These are phyloP conservation scores for Hedychridium roseum DNA, from an alignment of 2,888 invertebrate species.

Conservation along the genomic window DNA sequence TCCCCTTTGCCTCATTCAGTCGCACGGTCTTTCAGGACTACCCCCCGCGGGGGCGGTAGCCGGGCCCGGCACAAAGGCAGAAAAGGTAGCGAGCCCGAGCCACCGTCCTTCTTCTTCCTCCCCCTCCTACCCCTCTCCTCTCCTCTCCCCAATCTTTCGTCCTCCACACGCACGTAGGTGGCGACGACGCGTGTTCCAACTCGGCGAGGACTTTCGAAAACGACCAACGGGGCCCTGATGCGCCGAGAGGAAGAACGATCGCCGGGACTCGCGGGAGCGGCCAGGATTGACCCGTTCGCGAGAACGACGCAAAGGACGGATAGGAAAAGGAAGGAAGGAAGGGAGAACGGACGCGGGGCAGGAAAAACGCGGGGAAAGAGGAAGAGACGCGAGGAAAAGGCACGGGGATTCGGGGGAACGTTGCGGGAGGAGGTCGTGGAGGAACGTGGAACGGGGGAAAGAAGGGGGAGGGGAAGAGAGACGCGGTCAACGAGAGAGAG, in stretches of 20 bases:
- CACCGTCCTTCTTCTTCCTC: slow-evolving; percentile 20
- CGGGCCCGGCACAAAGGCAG: slow-evolving; percentile 36
- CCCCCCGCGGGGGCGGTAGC: slow-evolving; percentile 58
- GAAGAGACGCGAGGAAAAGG: slow-evolving; percentile 10
- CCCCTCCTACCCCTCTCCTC: background rate
- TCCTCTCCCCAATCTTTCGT: background rate
- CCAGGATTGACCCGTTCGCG: slow-evolving; percentile 32
- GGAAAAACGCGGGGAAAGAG: slow-evolving; percentile 3
- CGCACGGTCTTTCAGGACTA: slow-evolving; percentile 12
- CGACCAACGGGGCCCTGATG: background rate
- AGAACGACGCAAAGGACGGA: no score
- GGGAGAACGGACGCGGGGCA: no score
- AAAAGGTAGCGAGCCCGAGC: slow-evolving; percentile 35
- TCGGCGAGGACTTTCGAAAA: no score
- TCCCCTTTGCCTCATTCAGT: background rate
- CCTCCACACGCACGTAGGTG: no score
- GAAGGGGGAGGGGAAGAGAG: slow-evolving; percentile 2
- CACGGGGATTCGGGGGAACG: background rate
- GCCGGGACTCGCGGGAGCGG: slow-evolving; percentile 27
- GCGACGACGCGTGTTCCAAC: no score
- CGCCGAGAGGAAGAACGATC: no score
- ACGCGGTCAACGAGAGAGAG: no score
- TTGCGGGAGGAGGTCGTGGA: background rate
- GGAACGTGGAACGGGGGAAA: background rate
- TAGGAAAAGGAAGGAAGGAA: no score